Evolutionary conservation across 2,888 invertebrate genomes (phyloP), one percentile per base, ranked within the genome.

Genomic region (Heliconius cydno): DNA sequence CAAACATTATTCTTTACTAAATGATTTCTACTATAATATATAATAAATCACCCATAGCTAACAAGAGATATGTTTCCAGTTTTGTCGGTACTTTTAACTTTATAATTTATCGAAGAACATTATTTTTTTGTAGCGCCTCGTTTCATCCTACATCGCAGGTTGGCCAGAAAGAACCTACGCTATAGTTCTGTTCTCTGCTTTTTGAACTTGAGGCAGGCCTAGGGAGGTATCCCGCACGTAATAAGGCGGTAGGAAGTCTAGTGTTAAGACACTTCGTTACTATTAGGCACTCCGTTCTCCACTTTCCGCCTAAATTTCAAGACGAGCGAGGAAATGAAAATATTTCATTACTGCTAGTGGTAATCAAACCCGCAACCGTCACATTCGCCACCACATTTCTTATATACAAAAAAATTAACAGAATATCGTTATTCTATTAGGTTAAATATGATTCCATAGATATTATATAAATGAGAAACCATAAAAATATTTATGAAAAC

Each of bases 401-500:
- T 60, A 52, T 60, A 60, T n/a, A 60, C n/a, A 60, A 60, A n/a
- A 60, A 60, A 22, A 19, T 10, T 3, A 3, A 3, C 57, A 22
- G 22, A 22, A 57, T 19, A 57, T 22, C 57, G 22, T 46, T 19
- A 22, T 52, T 52, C 22, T 52, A 19, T 0, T 52, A 22, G 19
- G 52, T 22, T 34, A 19, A 34, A 10, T 10, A 67, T 38, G 19
- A 38, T 12, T n/a, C 12, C 12, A 1, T 68, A 72, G 0, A 12
- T 15, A 28, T 2, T 28, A 28, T 28, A 72, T 34, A 34, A 30
- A 52, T 12, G 52, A 15, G 52, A 7, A 46, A 57, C 28, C 28
- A 25, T 63, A 70, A 65, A 75, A 30, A 41, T 67, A 60, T 60
- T 13, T 52, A 66, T 57, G 57, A 34, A 76, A 38, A 79, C 76